Evolutionary conservation across 2,797 vertebrate species (phyloP).

Genomic region (Ctenosaura bakeri): DNA sequence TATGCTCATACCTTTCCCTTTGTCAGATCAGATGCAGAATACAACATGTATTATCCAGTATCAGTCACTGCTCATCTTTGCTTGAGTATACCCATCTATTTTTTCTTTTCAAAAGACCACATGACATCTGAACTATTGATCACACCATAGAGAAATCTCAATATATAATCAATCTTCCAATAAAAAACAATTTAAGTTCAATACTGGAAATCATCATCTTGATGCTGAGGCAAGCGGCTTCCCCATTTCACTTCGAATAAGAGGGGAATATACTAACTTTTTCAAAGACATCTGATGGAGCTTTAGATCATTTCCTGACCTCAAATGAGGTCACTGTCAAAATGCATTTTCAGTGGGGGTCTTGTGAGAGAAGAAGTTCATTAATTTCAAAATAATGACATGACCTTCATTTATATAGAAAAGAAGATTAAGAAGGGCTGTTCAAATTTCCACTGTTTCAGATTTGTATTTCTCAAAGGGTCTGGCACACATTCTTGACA

Average conservation of each 20-base stretch:
- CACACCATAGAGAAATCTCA: too few relatives aligned
- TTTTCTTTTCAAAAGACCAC: neutral
- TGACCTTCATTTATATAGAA: neutral
- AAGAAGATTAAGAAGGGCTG: neutral
- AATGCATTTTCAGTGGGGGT: neutral
- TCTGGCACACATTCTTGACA: conserved; percentile 12
- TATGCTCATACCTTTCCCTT: neutral
- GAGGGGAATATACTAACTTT: neutral
- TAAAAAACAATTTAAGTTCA: too few relatives aligned
- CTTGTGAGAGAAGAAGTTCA: neutral
- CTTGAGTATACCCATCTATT: neutral
- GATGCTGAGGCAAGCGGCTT: neutral
- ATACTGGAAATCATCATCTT: neutral
- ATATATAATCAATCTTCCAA: neutral
- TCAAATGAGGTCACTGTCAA: neutral
- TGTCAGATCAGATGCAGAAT: neutral
- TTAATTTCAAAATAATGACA: conserved; percentile 30
- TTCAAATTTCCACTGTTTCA: neutral
- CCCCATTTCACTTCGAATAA: neutral
- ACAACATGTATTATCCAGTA: neutral
- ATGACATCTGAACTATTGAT: neutral
- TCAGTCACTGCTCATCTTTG: neutral
- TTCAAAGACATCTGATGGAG: neutral
- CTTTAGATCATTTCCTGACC: too few relatives aligned
- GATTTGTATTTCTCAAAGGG: conserved; percentile 17